phyloP scores from a whole-genome alignment of 2,113 vertebrate species.

The Centropus unirufus region DNA sequence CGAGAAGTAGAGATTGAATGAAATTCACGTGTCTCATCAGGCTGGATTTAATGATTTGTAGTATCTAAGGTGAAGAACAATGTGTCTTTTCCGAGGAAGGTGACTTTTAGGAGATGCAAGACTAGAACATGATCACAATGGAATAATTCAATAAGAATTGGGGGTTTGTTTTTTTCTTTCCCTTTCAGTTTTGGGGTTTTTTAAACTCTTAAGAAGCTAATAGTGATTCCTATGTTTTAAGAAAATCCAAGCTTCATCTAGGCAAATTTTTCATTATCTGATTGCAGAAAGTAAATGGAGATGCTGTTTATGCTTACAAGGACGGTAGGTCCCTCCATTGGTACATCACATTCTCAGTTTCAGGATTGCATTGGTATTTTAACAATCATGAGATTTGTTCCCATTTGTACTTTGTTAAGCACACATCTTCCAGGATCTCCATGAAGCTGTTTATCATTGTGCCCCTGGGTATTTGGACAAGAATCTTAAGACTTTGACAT shows the following conservation, averaged over 20 bases:
- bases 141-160: not conserved
- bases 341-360: not conserved
- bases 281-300: not conserved
- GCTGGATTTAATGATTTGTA: not conserved
- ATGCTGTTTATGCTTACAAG: not conserved
- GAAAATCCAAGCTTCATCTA: not conserved
- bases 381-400: not conserved
- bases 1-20: not conserved
- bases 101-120: not conserved
- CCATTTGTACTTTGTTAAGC: not conserved
- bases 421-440: not conserved
- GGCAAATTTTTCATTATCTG: not conserved
- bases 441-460: not conserved
- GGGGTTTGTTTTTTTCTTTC: rapidly evolving
- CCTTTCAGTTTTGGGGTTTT: not conserved
- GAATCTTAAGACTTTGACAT: not conserved
- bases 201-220: not conserved
- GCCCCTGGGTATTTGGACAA: not conserved
- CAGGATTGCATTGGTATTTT: not conserved
- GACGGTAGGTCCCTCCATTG: not conserved
- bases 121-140: not conserved
- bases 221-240: rapidly evolving
- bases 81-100: not conserved
- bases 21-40: not conserved
- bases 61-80: not conserved